Base-by-base conservation (phyloP, 2,888 invertebrate species). In the Morpho deidamia region DNA sequence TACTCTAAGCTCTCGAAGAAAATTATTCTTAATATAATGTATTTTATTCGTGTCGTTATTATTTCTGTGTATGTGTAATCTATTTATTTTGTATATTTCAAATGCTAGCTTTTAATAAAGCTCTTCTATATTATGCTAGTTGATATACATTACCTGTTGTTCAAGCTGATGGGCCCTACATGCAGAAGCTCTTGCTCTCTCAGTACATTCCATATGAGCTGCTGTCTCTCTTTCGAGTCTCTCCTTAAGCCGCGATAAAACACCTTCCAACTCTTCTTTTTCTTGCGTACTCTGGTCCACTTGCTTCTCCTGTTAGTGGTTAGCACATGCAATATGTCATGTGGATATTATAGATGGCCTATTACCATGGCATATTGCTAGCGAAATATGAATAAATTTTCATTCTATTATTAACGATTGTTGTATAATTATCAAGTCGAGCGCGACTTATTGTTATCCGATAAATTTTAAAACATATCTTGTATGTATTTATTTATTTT, bases 231-330 rank as follows among this genome's bases (percentile, higher is more conserved):
- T 94, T 79, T 98, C 98, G 33, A 98, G 84, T 7, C 97, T 92
- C 71, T 96, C 96, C 73, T 97, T 96, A 72, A 97, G 93, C 51
- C 97, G 91, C 0, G 92, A 86, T 60, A 97, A 87, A 56, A 95
- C 94, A 1, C 95, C 94, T 79, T 97, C 96, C 66, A 97, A 89
- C 80, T 98, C 98, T 84, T 98, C 98, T 73, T 96, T 95, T 86
- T 98, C 98, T 74, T 97, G 97, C 56, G 94, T 93, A 73, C 95
- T 93, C 69, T 95, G 91, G 85, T 98, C 98, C 60, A 97, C 90
- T 78, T 98, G 97, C 81, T 97, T 96, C 81, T 98, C 98, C 88
- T 90, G 77, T 76, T 78, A 79, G 77, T 77, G 62, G 69, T 69
- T 68, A 70, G 67, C 56, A 58, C 60, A 46, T 62, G 61, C 56